Conservation (phyloP, 2,888 invertebrate species). For the Pseudococcus longispinus region DNA sequence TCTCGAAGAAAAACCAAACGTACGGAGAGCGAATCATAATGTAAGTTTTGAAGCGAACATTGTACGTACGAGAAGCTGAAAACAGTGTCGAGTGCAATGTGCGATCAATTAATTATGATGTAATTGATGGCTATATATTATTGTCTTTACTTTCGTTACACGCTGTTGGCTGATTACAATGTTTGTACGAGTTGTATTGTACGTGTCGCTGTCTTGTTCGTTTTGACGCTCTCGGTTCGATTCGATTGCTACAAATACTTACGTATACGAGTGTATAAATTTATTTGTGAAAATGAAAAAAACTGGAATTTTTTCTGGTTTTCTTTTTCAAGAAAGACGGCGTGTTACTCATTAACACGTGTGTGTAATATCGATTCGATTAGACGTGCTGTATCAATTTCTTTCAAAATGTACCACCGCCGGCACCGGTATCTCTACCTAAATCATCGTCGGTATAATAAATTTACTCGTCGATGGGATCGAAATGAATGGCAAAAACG, state of each 20-base stretch:
- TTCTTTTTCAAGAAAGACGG: not conserved
- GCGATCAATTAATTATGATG: constrained; percentile 4
- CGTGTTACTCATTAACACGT: not conserved
- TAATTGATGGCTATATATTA: not conserved
- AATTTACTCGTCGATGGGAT: not conserved
- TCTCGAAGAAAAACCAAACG: no score
- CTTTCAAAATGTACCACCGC: not conserved
- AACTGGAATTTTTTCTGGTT: not conserved
- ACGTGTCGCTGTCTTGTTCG: not conserved
- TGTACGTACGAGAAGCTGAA: not conserved
- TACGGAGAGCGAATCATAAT: no score
- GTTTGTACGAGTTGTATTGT: not conserved
- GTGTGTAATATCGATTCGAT: not conserved
- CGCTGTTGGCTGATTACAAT: not conserved
- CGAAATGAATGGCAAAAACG: not conserved
- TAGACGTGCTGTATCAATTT: not conserved
- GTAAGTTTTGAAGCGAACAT: no score
- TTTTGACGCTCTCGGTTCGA: not conserved
- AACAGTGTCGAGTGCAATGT: not conserved
- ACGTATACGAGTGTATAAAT: no score
- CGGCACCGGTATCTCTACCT: not conserved
- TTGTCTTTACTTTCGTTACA: not conserved
- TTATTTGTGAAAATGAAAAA: not conserved
- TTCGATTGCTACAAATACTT: not conserved
- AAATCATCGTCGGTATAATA: not conserved